Base-by-base conservation (phyloP, 2,797 vertebrate species). In the Steatocranus sp. region DNA sequence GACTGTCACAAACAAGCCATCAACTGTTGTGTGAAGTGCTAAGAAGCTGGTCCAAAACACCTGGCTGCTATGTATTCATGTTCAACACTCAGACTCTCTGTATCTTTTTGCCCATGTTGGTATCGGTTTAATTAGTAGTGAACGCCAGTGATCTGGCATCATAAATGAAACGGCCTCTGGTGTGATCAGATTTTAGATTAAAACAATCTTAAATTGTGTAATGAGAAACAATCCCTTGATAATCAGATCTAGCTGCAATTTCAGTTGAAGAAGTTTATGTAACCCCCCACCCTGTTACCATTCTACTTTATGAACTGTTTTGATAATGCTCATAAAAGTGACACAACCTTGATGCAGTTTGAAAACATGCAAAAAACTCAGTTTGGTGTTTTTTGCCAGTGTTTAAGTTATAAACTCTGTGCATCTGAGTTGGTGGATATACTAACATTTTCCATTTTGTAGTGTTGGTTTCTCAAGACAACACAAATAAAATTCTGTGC, bases 1-100 rank as follows among this genome's bases (percentile, higher is more conserved):
- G 25, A 76, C 56, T 30, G 73, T 56, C 84, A 38, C 78, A 56
- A 46, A 20, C 12, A 23, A 80, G 73, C 75, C 80, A 61, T n/a
- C 8, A 7, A 43, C 7, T 23, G 11, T n/a, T 54, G 34, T 20
- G 18, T n/a, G 14, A 49, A 32, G 20, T 17, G 30, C 9, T 73
- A 30, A 43, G 41, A 34, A 27, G 46, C 20, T 11, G 18, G 36
- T 61, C 1, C 30, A 14, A 48, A 73, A 27, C 41, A 48, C 41
- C 25, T 46, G 15, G 25, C 9, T 34, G 30, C 46, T 12, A 25
- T 56, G 32, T n/a, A 41, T 53, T 43, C 25, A 46, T 12, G 58
- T 63, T 12, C 15, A 73, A 8, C 41, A 48, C 66, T 73, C 25
- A 30, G 9, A 70, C 25, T 70, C 66, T 70, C 41, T 18, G 14